Percentiles rank a stretch among this genome's conserved stretches.
Conservation (phyloP, 2,113 vertebrate genomes). For the Sterrhoptilus dennistouni region DNA sequence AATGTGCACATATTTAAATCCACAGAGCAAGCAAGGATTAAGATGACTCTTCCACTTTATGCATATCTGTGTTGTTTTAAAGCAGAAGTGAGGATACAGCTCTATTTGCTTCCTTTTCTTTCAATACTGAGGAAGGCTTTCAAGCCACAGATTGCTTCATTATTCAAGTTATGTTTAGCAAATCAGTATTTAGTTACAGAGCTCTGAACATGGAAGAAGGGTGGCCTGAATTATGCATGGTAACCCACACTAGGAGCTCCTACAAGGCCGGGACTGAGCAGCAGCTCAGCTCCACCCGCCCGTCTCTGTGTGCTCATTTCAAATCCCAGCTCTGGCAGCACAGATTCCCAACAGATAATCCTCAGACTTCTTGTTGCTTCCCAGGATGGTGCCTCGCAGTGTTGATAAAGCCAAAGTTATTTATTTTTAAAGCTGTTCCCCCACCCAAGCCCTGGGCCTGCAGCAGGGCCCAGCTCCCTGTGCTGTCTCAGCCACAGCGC, state of each 20-base stretch:
- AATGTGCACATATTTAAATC: fast-evolving
- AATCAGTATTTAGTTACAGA: conserved; percentile 18
- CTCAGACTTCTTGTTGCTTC: background rate
- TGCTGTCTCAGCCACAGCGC: background rate
- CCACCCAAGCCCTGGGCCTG: fast-evolving
- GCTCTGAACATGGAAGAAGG: background rate
- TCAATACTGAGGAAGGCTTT: background rate
- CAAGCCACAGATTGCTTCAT: background rate
- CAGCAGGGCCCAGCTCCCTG: background rate
- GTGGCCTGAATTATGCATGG: background rate
- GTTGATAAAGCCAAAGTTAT: background rate
- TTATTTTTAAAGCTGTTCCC: background rate
- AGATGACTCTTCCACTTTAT: background rate
- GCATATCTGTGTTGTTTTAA: background rate
- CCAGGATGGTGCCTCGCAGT: background rate
- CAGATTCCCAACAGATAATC: background rate
- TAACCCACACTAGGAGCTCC: background rate
- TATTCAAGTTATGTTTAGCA: background rate
- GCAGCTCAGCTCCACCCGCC: background rate
- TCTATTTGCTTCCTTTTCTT: background rate
- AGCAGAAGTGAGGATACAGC: background rate
- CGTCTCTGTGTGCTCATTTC: background rate
- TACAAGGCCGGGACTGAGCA: background rate
- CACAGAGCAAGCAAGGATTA: fast-evolving
- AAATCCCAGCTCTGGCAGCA: background rate